Conservation (phyloP, 2,113 vertebrate species). For the Heptranchias perlo region DNA sequence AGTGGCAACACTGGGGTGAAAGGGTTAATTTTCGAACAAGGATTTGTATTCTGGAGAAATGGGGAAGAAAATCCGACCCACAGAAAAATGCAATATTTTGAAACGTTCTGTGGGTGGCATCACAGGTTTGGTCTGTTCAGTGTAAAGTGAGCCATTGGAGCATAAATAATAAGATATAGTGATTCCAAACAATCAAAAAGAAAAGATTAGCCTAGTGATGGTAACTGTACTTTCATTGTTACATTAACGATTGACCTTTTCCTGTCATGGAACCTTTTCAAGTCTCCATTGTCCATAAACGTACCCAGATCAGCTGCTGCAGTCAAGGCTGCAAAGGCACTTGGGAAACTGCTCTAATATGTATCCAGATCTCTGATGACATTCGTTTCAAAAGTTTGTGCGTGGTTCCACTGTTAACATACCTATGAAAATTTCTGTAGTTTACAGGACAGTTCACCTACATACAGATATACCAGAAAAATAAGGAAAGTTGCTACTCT, state of each 20-base stretch:
- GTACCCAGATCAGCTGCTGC: neutral
- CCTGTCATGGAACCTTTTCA: neutral
- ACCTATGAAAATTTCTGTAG: neutral
- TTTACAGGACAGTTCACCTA: neutral
- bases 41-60: neutral
- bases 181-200: neutral
- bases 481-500: neutral
- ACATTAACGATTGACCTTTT: neutral
- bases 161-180: neutral
- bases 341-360: neutral
- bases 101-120: constrained; percentile 4
- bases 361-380: neutral
- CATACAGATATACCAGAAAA: neutral
- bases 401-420: neutral
- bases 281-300: neutral
- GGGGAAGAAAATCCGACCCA: too few species aligned
- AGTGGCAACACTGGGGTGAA: neutral
- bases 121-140: neutral
- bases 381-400: neutral
- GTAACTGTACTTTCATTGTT: neutral
- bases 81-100: neutral
- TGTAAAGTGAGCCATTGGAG: neutral
- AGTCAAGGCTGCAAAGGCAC: neutral
- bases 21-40: neutral
- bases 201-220: neutral